Base-by-base conservation (phyloP, 2,113 vertebrate species). In the Leuciscus idus region DNA sequence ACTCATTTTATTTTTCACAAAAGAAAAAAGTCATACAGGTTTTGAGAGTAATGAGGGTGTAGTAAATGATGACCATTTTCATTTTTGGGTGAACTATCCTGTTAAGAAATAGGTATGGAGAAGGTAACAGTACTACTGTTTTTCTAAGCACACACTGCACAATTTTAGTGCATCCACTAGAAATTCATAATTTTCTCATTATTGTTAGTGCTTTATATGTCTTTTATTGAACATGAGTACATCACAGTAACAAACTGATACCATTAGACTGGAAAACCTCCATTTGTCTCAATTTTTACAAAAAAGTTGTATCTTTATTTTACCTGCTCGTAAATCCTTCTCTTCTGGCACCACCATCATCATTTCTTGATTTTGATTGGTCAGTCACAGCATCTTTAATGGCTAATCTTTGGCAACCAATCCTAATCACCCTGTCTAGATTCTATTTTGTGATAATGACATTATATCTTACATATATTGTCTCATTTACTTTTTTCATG, bases 201-300 rank as follows among this genome's bases (percentile, higher is more conserved):
- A 17, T 66, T 21, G 9, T 36, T 81, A 21, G 39, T 64, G 78
- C 21, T 61, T 77, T n/a, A 62, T 30, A 46, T 7, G 33, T 62
- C 1, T 76, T 84, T 75, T 86, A 80, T 86, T 78, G 26, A 85
- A 5, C 21, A 64, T 77, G 57, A 64, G 33, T 77, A 30, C 21
- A 77, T 78, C 61, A 68, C 43, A 13, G 19, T 57, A 28, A 81
- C n/a, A 64, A 81, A 81, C 26, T 62, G 17, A 62, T 26, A 36
- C 28, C 36, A 62, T 62, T 81, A 64, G 59, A 81, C 57, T 81
- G 57, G 59, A 81, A 28, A 78, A 33, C 30, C 15, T 78, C 75
- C 50, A 78, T 55, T 78, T 78, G 50, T 78, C 75, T 52, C 0
- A 72, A 36, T 36, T 36, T 68, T 23, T 23, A 6, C 6, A 39